Base-by-base conservation (phyloP, 2,797 vertebrate genomes). In the Pangasius macronema region DNA sequence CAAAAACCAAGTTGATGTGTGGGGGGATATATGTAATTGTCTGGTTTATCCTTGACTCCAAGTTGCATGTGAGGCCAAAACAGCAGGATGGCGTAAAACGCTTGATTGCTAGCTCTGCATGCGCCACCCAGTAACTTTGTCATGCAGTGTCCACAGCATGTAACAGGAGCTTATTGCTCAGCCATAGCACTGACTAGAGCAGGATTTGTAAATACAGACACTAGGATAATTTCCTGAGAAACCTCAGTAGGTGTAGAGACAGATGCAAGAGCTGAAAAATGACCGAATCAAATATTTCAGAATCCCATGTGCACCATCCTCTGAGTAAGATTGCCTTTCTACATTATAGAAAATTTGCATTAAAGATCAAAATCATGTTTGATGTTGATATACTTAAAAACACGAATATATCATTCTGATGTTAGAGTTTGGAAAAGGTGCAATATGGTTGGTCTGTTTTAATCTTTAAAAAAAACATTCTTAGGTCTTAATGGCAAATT, bases 171-270 rank as follows among this genome's bases (percentile, higher is more conserved):
- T 76, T 30, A 67, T 36, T 42, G 30, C 72, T 57, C 36, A 87
- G 49, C 61, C 82, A 18, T 84, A 65, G 33, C 16, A 22, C 36
- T 55, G 53, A 65, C 72, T 73, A 22, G 75, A 61, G n/a, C 20
- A 73, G 79, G 20, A 51, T 27, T 20, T 87, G 67, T 82, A 82
- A 87, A 87, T 55, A 87, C 3, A 8, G 55, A 72, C 13, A 39
- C 10, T 57, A 51, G 27, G 42, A 82, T 73, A 14, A 79, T 80
- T 86, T 82, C 24, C 72, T 49, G 22, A 42, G 68, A 57, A 70
- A 39, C 27, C 61, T 67, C 30, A 68, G 24, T 53, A 5, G 42
- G 84, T 76, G 75, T 80, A 51, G 73, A 33, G 72, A 46, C 33
- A 76, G 24, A 36, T 73, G 33, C 22, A 46, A 46, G 46, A 9